Base-by-base conservation (phyloP, 2,888 invertebrate species). In the Coecobrya sp. region DNA sequence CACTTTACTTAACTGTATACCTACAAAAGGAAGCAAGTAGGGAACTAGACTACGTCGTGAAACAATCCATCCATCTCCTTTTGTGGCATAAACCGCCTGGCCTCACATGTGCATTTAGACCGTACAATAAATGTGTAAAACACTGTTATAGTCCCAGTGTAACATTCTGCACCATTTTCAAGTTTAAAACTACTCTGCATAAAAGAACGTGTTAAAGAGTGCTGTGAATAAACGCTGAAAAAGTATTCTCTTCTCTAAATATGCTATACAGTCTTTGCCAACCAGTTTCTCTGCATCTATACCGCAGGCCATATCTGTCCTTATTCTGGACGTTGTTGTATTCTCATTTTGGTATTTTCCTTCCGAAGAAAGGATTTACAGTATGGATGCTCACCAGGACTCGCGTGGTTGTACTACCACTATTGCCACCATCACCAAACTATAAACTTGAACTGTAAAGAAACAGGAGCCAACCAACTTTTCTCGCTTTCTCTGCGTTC, bases 261-360 rank as follows among this genome's bases (percentile, higher is more conserved):
- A 86, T 79, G 65, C 87, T 87, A 42, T 36, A 30, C 49, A 25
- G 42, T 2, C 49, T 52, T 79, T 16, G 11, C 16, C 45, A 49
- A 4, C 73, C 45, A 10, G 16, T 73, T 52, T 82, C 70, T 91
- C 91, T 87, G 87, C 87, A 91, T 88, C 86, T 84, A 52, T 70
- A 92, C 89, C 92, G 89, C 92, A 92, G 89, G 92, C 88, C 27
- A 92, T 84, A 59, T 62, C 45, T 73, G 87, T 84, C 87, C 87
- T 73, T 91, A 84, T 89, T 88, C 76, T n/a, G n/a, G 11, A 49
- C n/a, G 68, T 36, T 70, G 68, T 70, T 70, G 68, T 36, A 70
- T 36, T 70, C 52, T 45, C 73, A 68, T 68, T 68, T 27, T 76
- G 52, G 52, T 82, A 59, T 19, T 59, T 45, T 89, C 73, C 22